Conservation (phyloP, 2,888 invertebrate genomes). For the Trissolcus brochymenae region DNA sequence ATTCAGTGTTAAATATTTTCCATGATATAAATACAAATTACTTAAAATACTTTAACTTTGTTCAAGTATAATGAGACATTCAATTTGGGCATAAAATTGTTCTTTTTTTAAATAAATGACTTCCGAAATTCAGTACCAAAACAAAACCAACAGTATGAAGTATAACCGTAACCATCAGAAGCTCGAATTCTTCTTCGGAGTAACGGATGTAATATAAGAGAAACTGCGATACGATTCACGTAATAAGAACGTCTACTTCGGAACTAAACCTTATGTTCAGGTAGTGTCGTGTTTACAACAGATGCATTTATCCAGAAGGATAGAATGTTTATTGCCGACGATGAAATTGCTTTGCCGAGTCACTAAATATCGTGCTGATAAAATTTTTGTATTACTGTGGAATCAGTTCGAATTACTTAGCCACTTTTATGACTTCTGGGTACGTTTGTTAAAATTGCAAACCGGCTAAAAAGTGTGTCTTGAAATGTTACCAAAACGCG, state of each 20-base stretch:
- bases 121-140: slow-evolving; percentile 63
- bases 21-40: too few relatives aligned
- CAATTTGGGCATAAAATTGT: too few relatives aligned
- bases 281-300: slow-evolving; percentile 35
- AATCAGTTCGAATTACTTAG: too few relatives aligned
- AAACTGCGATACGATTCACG: slow-evolving; percentile 64
- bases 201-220: slow-evolving; percentile 63
- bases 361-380: slow-evolving; percentile 12
- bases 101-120: slow-evolving; percentile 58
- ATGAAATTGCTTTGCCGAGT: slow-evolving; percentile 8
- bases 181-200: slow-evolving; percentile 43
- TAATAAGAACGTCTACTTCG: slow-evolving; percentile 67
- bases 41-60: too few relatives aligned
- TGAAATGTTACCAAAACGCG: slow-evolving; percentile 10
- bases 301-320: slow-evolving; percentile 33
- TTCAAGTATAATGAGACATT: too few relatives aligned
- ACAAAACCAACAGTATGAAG: slow-evolving; percentile 26
- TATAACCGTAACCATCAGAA: slow-evolving; percentile 44
- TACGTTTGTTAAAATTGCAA: not conserved
- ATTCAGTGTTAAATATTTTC: too few relatives aligned
- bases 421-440: too few relatives aligned
- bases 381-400: not conserved
- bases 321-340: slow-evolving; percentile 35
- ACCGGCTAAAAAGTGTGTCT: slow-evolving; percentile 12
- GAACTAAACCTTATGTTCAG: slow-evolving; percentile 68